Base-by-base conservation (phyloP, 2,113 vertebrate genomes). In the Cottus gobio region DNA sequence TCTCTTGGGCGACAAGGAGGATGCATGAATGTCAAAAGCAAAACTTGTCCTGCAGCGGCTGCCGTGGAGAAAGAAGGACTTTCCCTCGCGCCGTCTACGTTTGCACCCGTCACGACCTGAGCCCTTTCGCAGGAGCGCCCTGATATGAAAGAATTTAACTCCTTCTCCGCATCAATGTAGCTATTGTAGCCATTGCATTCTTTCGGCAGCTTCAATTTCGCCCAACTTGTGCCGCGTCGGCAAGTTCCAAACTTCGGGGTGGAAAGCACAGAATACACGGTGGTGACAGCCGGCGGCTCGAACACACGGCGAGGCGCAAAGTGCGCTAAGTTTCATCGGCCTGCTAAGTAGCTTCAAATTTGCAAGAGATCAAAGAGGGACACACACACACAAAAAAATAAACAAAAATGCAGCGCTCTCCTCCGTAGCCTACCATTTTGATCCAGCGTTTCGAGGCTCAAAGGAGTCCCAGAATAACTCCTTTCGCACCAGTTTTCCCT, bases 391-490 rank as follows among this genome's bases (percentile, higher is more conserved):
- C 46, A 20, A 57, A 34, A 39, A 89, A 69, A 91, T 77, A 81
- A 82, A 89, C 68, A 74, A 76, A 87, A 80, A 77, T 73, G 84
- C 87, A 84, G 79, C 79, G 84, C 88, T 85, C 87, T 85, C 82
- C 92, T 93, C 92, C 90, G 95, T 92, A 90, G 90, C 93, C 84
- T 88, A 96, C 95, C 96, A 96, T 96, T 95, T 95, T 96, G 95
- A 95, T 95, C 94, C 93, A 79, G 93, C 93, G 91, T 90, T 92
- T 91, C 89, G 93, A 84, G 94, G 94, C 93, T 93, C 93, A 67
- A 86, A 91, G 93, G 94, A 95, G 95, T 95, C 93, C 92, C 85
- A 90, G 66, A 93, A 91, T 93, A 95, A 94, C 93, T 95, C 94
- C 95, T 89, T 91, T 83, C 84, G 88, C 86, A 79, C 84, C 93